Conservation (phyloP, 2,888 invertebrate genomes). For the Gastrophysa polygoni region DNA sequence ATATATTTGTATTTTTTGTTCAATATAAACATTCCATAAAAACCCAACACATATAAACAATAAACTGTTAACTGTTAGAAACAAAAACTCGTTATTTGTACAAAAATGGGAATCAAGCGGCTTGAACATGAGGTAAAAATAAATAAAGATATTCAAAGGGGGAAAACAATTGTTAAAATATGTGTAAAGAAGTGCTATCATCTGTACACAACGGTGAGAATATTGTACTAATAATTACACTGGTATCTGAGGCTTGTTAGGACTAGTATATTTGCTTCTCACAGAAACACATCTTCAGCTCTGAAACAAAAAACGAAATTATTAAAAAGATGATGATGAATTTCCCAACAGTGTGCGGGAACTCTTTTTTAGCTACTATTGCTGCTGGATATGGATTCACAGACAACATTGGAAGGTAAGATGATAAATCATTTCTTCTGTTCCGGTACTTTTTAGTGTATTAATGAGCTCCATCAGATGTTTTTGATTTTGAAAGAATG, state of each 20-base stretch:
- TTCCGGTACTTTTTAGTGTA: no score
- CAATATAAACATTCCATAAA: slow-evolving; percentile 58
- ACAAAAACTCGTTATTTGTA: slow-evolving; percentile 51
- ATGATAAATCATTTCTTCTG: no score
- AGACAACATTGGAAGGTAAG: no score
- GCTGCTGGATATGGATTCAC: no score
- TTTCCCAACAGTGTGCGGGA: not conserved
- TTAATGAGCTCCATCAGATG: no score
- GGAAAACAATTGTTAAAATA: slow-evolving; percentile 41
- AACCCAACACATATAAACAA: slow-evolving; percentile 59
- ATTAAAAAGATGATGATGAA: not conserved
- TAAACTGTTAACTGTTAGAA: slow-evolving; percentile 54
- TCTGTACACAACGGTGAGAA: slow-evolving; percentile 58
- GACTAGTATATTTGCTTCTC: slow-evolving; percentile 55
- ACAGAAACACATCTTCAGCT: slow-evolving; percentile 65
- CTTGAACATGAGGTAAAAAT: slow-evolving; percentile 50
- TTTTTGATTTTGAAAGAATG: no score
- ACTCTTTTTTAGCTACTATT: no score
- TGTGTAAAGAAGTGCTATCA: slow-evolving; percentile 52
- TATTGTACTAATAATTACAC: slow-evolving; percentile 53
- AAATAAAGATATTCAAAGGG: slow-evolving; percentile 43
- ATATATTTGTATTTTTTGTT: slow-evolving; percentile 29
- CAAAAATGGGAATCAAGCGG: slow-evolving; percentile 47
- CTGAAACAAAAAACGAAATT: slow-evolving; percentile 53
- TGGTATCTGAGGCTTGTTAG: slow-evolving; percentile 58